A percentile compares a stretch with the other conserved stretches of the same genome.
phyloP scores from a whole-genome alignment of 2,113 vertebrate genomes.

The Eupsittula cactorum region DNA sequence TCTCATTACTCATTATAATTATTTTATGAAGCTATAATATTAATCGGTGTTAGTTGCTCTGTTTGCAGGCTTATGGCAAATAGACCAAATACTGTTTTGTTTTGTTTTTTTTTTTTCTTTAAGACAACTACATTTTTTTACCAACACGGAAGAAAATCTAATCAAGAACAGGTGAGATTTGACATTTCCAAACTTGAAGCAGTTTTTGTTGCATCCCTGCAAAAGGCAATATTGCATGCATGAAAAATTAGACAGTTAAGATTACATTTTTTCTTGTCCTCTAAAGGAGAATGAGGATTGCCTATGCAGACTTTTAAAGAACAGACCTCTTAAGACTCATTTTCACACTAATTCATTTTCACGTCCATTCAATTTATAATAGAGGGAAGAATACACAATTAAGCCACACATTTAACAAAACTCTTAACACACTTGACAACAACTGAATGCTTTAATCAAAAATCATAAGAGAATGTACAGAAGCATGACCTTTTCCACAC shows the following conservation, averaged over 20 bases:
- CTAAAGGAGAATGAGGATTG: slow-evolving; percentile 22
- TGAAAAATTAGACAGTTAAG: slow-evolving; percentile 47
- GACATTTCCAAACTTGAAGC: background rate
- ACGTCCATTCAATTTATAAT: slow-evolving; percentile 66
- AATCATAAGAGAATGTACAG: slow-evolving; percentile 48
- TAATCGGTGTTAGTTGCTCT: background rate
- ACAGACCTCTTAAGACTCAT: slow-evolving; percentile 61
- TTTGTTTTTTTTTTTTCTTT: background rate
- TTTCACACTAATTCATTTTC: slow-evolving; percentile 69
- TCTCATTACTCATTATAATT: background rate
- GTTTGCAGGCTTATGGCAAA: background rate
- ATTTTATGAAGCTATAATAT: slow-evolving; percentile 24
- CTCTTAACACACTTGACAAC: slow-evolving; percentile 69
- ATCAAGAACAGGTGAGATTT: background rate
- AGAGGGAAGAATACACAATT: slow-evolving; percentile 74
- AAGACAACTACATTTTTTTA: background rate
- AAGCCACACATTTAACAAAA: slow-evolving; percentile 62
- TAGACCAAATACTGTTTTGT: background rate
- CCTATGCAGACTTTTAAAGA: slow-evolving; percentile 19
- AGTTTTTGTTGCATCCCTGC: background rate
- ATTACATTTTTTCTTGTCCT: slow-evolving; percentile 54
- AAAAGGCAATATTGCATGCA: background rate
- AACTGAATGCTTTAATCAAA: slow-evolving; percentile 73
- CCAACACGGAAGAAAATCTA: background rate
- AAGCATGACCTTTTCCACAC: slow-evolving; percentile 45